These are phyloP conservation scores for Cydia splendana DNA, from an alignment of 1,140 invertebrate species.

Conservation along the genomic window DNA sequence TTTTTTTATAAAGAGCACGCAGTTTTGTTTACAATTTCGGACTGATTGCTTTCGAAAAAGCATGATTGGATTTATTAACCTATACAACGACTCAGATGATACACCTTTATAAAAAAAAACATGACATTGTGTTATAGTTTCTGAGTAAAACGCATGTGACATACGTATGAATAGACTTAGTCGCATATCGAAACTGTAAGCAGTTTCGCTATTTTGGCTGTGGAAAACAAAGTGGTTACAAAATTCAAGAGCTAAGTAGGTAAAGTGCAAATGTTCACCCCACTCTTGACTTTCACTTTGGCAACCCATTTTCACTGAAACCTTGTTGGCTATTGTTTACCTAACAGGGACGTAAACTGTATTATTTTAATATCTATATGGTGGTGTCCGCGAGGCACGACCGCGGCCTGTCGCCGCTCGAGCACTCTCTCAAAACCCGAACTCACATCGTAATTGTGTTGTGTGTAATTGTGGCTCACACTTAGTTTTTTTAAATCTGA, in stretches of 20 bases:
- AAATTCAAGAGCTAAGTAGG: not conserved
- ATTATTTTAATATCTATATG: constrained; percentile 21
- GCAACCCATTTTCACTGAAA: constrained; percentile 20
- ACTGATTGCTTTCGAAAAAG: too few species aligned
- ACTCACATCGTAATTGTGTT: not conserved
- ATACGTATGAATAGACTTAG: too few species aligned
- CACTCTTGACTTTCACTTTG: constrained; percentile 3
- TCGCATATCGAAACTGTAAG: too few species aligned
- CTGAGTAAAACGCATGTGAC: too few species aligned
- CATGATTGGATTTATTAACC: too few species aligned
- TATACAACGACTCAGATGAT: too few species aligned
- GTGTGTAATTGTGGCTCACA: not conserved
- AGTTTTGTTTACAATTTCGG: too few species aligned
- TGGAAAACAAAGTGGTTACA: not conserved
- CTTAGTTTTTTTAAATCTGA: not conserved
- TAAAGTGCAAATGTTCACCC: constrained; percentile 11
- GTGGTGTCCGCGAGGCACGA: constrained; percentile 9
- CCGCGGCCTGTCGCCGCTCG: not conserved
- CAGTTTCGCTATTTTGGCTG: too few species aligned
- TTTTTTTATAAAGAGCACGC: too few species aligned
- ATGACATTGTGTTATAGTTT: too few species aligned
- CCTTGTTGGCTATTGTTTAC: constrained; percentile 31
- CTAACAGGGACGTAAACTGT: constrained; percentile 29
- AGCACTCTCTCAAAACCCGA: not conserved
- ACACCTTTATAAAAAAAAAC: too few species aligned